Evolutionary conservation across 2,797 vertebrate genomes (phyloP).

Genomic region (Anisognathus igniventris): DNA sequence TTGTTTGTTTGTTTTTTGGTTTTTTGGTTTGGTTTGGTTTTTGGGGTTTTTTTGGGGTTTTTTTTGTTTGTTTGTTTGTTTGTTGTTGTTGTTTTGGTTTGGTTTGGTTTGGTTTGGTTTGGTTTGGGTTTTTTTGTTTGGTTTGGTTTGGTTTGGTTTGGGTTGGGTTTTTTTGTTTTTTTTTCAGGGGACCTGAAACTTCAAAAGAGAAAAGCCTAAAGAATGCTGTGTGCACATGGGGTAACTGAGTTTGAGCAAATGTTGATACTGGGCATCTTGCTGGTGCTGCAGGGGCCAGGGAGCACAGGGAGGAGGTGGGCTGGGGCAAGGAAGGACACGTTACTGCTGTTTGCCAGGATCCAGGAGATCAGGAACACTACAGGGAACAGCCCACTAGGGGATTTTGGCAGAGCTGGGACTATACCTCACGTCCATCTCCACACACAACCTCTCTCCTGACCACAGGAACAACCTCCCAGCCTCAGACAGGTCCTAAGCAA

Average conservation of each 20-base stretch:
- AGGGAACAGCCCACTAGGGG: not conserved
- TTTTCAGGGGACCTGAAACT: not conserved
- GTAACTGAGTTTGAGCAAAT: not conserved
- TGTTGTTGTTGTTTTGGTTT: no score
- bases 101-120: no score
- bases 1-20: no score
- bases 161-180: no score
- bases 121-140: no score
- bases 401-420: not conserved
- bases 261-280: not conserved
- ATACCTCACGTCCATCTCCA: not conserved
- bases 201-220: not conserved
- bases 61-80: no score
- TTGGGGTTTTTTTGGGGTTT: no score
- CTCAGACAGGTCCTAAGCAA: conserved; percentile 29
- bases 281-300: not conserved
- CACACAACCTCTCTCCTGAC: not conserved
- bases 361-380: not conserved
- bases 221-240: not conserved
- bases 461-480: not conserved
- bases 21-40: no score
- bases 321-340: not conserved
- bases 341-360: not conserved
- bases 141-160: no score
- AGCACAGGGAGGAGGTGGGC: not conserved